Evolutionary conservation across 2,888 invertebrate species (phyloP).

Genomic region (Spodoptera littoralis): DNA sequence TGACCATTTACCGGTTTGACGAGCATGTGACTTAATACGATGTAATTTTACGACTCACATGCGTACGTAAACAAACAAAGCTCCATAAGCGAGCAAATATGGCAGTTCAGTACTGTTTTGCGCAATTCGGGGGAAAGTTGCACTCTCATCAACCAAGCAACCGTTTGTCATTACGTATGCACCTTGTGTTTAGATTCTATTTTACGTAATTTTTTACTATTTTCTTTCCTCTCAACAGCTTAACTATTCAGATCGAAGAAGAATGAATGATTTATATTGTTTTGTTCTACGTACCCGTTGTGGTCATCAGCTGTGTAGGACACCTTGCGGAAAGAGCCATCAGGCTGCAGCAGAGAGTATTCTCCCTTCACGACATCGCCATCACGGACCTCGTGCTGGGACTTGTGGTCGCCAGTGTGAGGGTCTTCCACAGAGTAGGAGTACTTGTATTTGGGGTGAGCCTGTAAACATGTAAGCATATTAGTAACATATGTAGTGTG

Average conservation of each 20-base stretch:
- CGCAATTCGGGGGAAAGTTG: slow-evolving; percentile 74
- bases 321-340: slow-evolving; percentile 89
- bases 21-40: slow-evolving; percentile 76
- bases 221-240: neutral
- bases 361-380: slow-evolving; percentile 91
- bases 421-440: slow-evolving; percentile 90
- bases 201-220: slow-evolving; percentile 40
- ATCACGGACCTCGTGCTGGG: slow-evolving; percentile 89
- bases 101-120: slow-evolving; percentile 63
- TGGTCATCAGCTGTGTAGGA: slow-evolving; percentile 89
- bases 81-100: slow-evolving; percentile 67
- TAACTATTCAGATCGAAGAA: no score
- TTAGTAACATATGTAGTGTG: no score
- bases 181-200: slow-evolving; percentile 50
- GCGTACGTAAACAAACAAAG: slow-evolving; percentile 62
- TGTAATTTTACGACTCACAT: slow-evolving; percentile 62
- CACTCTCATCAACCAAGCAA: slow-evolving; percentile 64
- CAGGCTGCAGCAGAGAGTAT: slow-evolving; percentile 90
- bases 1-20: slow-evolving; percentile 77
- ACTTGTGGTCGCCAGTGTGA: slow-evolving; percentile 90
- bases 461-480: slow-evolving; percentile 66
- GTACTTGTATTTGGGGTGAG: slow-evolving; percentile 90
- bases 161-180: slow-evolving; percentile 36
- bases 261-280: neutral
- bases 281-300: slow-evolving; percentile 78